Evolutionary conservation across 2,888 invertebrate species (phyloP), one percentile per base, ranked within the genome.

Genomic region (Ornithoptera alexandrae): DNA sequence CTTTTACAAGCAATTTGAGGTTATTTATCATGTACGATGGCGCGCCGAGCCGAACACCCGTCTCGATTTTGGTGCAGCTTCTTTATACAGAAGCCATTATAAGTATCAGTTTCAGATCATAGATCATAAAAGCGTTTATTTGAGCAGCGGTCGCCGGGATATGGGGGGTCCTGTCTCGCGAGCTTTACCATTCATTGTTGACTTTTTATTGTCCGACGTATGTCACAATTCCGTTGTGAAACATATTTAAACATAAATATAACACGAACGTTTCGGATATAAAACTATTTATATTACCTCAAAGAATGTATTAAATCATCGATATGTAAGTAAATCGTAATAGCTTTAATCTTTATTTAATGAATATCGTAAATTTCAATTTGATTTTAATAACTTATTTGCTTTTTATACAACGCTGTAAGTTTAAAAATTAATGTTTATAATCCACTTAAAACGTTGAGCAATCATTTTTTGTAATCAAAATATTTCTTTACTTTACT

Each of bases 81-180:
- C 88, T 88, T 87, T 89, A 90, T 88, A 92, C 92, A 89, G 92
- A 90, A 92, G 92, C 92, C 87, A 92, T 91, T 89, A 91, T 88
- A 90, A 90, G 92, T 92, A 92, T 92, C 92, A 89, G 87, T 92
- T 92, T 90, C 92, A 89, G 86, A 90, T 92, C 92, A 91, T 92
- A 92, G 91, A 92, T 92, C 92, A 92, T 91, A 90, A 89, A 89
- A 80, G 84, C 89, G 85, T 91, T 89, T 90, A 85, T 86, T 84
- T 82, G 82, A 83, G 79, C 79, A 79, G 76, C 81, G 78, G 82
- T 78, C 83, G 81, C 81, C 79, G 80, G 84, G 81, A 81, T 85
- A 79, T 82, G 92, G 92, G 90, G 90, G 91, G 91, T 90, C 91
- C 84, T 81, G 84, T 81, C 84, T 78, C 76, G 77, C 80, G 85